phyloP scores from a whole-genome alignment of 2,888 invertebrate species.

The Drosophila mimetica region DNA sequence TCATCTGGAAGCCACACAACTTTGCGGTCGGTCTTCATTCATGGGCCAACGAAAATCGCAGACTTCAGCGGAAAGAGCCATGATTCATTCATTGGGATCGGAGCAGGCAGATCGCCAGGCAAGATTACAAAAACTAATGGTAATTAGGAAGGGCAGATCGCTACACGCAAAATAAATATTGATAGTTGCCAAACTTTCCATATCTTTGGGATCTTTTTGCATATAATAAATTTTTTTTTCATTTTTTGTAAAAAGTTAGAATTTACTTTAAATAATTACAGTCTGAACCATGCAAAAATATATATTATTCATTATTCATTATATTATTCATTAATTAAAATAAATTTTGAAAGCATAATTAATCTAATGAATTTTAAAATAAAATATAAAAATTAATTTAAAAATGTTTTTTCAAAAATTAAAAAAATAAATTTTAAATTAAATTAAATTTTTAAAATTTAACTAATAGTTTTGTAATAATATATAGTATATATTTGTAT shows the following conservation, averaged over 20 bases:
- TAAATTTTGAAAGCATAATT: no score
- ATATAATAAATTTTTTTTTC: background rate
- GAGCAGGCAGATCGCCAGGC: constrained; percentile 34
- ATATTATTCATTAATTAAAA: no score
- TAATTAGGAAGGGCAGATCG: constrained; percentile 60
- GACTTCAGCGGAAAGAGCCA: constrained; percentile 33
- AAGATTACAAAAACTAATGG: constrained; percentile 51
- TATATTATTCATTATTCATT: no score
- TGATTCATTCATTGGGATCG: constrained; percentile 52
- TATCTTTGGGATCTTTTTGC: background rate
- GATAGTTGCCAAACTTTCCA: background rate
- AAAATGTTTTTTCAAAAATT: no score
- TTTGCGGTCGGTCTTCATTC: constrained; percentile 50
- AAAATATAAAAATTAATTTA: no score
- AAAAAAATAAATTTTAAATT: no score
- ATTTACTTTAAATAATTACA: background rate
- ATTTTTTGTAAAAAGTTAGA: background rate
- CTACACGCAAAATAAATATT: constrained; percentile 4
- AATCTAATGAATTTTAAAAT: no score
- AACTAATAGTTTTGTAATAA: no score
- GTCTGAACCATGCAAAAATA: no score
- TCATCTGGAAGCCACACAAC: constrained; percentile 69
- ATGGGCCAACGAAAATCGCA: constrained; percentile 25
- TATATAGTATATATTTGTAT: no score
- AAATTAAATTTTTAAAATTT: no score